Evolutionary conservation across 2,888 invertebrate species (phyloP), one percentile per base, ranked within the genome.

Genomic region (Axea sp.): DNA sequence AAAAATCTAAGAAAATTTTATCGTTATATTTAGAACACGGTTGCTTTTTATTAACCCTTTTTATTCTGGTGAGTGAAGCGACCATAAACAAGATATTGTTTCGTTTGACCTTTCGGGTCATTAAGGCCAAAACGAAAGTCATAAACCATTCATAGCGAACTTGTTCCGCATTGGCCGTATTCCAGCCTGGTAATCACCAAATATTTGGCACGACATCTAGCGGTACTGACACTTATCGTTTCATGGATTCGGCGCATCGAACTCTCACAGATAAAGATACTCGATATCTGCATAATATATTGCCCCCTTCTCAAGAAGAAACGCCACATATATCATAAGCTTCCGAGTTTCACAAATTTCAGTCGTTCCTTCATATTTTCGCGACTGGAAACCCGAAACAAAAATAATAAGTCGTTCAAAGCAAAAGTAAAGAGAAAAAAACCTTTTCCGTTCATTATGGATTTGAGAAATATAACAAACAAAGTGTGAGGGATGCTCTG

Each of bases 231-330:
- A 57, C 55, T 57, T 49, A 67, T 49, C 67, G 41, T 26, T 17
- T 31, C 15, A 22, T 47, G 33, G 19, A 30, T 65, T 53, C 43
- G 53, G 45, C 43, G 64, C 43, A 45, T 43, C 35, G 43, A 53
- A 53, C 43, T 22, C 30, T 43, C 45, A 26, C 33, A 53, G 65
- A 65, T 65, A 65, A n/a, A 43, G 53, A 57, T 57, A 57, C 7
- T 15, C 41, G 68, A 68, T 68, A 68, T 51, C 59, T 41, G 15
- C 43, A 35, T 59, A 39, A 68, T 59, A 51, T 59, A 59, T 59
- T 33, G 35, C 33, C 30, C 28, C 26, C 33, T 33, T 59, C 43
- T 17, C 41, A 8, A 45, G 33, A 49, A 37, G 45, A 31, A 33
- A 35, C 17, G 39, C 12, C 41, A 6, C 30, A 41, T 57, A 53